Evolutionary conservation across 2,888 invertebrate species (phyloP), one percentile per base, ranked within the genome.

Genomic region (Nineta flava): DNA sequence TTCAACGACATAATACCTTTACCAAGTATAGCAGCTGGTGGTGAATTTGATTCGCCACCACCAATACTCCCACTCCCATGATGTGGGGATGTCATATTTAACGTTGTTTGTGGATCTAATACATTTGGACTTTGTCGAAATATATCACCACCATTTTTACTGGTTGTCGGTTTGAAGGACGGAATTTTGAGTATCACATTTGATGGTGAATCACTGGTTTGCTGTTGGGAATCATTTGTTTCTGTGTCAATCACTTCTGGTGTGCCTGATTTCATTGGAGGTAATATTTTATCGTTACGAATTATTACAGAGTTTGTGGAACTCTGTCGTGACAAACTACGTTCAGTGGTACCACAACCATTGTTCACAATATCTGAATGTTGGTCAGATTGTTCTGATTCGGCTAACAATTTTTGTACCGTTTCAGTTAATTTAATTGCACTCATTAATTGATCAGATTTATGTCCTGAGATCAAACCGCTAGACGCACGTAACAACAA

Each of bases 101-200:
- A 17, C 2, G 48, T 15, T 9, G 26, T 42, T 41, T 48, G 48
- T 32, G 41, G 48, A 41, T 48, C 48, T 15, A 42, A n/a, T 15
- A 41, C 42, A 12, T 57, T 51, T 31, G 59, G 55, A 51, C 54
- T 57, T 54, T 48, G 48, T 42, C 68, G 65, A 52, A 65, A 66
- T 10, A 68, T 61, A 57, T 70, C 71, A 52, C 70, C 69, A 56
- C 71, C 71, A 56, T 72, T 73, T 59, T 66, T 72, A 54, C 64
- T 66, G 55, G 63, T 61, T 55, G 64, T 62, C 58, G 88, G 86
- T 68, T 81, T 83, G 72, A 86, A 91, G 76, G 91, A 90, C 75
- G 92, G 92, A 79, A 92, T 88, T 74, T 87, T 88, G 62, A 92
- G 79, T 70, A 91, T 88, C 69, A 87, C 83, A 59, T 77, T 76